Evolutionary conservation across 2,888 invertebrate genomes (phyloP), one percentile per base, ranked within the genome.

Genomic region (Tineola bisselliella): DNA sequence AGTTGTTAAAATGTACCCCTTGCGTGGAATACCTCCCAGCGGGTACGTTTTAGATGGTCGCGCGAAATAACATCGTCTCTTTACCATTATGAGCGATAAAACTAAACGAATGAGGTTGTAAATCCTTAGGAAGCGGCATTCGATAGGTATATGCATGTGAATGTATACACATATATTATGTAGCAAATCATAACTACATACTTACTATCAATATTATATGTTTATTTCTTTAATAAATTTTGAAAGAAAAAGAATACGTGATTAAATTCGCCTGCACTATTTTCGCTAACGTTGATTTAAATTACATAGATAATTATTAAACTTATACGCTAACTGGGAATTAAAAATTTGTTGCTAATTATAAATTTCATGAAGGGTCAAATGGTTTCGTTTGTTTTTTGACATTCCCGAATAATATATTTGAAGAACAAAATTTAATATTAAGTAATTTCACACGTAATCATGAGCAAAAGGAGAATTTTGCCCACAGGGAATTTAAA

Each of bases 1-100:
- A 75, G 74, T 74, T 76, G 72, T 78, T 69, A 72, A 76, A 78
- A 25, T 56, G 56, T 56, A 11, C 25, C 38, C 38, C 8, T 18
- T 4, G 56, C 15, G 56, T 48, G 2, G 25, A 18, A 12, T 43
- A 48, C 56, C 56, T 56, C 56, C 56, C 56, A n/a, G 56, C 56
- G 56, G 56, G 19, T 19, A n/a, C 10, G n/a, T 18, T 56, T 56
- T 56, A 56, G 56, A 25, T 56, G 58, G 33, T 13, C 58, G 19
- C 13, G 31, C 13, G 13, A 58, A 58, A 58, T 33, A 33, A 58
- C 58, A 33, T 31, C 30, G 25, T 54, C 15, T 33, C 33, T 25
- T 13, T 15, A 33, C 33, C 33, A 48, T 60, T 60, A 60, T 43
- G 60, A 38, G 25, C 60, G 48, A 60, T 60, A 60, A 60, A 60